These are phyloP conservation scores for Drosophila novamexicana DNA, from an alignment of 1,140 invertebrate species.

Conservation along the genomic window DNA sequence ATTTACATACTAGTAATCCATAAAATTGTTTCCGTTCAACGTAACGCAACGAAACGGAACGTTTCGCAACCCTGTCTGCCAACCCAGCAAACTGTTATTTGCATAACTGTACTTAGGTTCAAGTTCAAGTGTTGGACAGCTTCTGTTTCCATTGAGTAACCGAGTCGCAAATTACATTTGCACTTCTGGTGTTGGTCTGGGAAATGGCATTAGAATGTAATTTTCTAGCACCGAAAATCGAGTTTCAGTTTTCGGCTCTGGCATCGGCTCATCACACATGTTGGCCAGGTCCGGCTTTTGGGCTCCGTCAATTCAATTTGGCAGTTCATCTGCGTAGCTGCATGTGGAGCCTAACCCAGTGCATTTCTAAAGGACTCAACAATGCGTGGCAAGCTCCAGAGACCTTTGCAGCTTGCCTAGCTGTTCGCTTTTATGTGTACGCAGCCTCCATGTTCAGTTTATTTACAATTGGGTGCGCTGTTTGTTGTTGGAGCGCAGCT, in stretches of 20 bases:
- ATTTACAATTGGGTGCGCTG: no score
- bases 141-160: slow-evolving; percentile 6
- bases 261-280: not conserved
- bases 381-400: not conserved
- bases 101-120: slow-evolving; percentile 16
- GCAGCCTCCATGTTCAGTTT: no score
- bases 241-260: not conserved
- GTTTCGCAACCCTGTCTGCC: slow-evolving; percentile 1
- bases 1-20: slow-evolving; percentile 50
- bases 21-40: slow-evolving; percentile 38
- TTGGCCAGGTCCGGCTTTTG: not conserved
- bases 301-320: not conserved
- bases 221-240: slow-evolving; percentile 17
- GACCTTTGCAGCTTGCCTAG: no score
- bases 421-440: no score
- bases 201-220: slow-evolving; percentile 45
- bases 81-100: slow-evolving; percentile 20
- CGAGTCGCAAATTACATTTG: slow-evolving; percentile 31
- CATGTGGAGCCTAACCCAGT: not conserved
- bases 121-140: not conserved
- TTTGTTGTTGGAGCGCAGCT: no score
- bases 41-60: no score
- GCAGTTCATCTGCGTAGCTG: not conserved
- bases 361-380: not conserved
- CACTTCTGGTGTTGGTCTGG: slow-evolving; percentile 7